These are phyloP conservation scores for Ceriagrion tenellum DNA, from an alignment of 2,888 invertebrate genomes.

Conservation along the genomic window DNA sequence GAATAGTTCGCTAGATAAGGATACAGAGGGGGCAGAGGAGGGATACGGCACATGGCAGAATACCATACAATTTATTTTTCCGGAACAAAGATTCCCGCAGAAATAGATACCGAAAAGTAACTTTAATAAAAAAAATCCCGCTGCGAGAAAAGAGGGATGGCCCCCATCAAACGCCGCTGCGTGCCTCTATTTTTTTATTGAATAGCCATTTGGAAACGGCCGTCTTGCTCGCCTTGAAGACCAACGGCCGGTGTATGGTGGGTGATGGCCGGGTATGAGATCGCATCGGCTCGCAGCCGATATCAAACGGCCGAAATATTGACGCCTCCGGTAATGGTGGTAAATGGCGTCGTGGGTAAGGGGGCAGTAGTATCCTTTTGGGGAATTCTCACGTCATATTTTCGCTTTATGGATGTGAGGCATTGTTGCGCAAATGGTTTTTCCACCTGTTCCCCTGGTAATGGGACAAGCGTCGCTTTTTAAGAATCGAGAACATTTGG, in stretches of 20 bases:
- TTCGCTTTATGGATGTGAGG: no score
- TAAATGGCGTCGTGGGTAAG: background rate
- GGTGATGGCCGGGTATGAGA: background rate
- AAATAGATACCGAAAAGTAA: constrained; percentile 2
- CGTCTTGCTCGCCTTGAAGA: background rate
- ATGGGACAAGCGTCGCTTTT: no score
- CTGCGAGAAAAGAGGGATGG: background rate
- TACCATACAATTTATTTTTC: constrained; percentile 22
- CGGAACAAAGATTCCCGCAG: constrained; percentile 15
- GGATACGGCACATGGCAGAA: background rate
- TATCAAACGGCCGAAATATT: background rate
- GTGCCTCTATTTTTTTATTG: background rate
- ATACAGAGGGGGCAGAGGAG: background rate
- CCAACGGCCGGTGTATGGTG: background rate
- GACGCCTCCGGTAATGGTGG: background rate
- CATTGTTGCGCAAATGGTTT: no score
- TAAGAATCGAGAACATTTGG: no score
- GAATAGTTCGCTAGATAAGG: constrained; percentile 28
- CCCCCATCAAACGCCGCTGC: background rate
- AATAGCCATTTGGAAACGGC: background rate
- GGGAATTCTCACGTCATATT: background rate
- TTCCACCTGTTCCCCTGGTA: no score
- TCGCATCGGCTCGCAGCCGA: background rate
- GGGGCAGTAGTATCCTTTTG: background rate
- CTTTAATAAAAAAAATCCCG: background rate